Evolutionary conservation across 2,888 invertebrate genomes (phyloP).

Genomic region (Orthosia gothica): DNA sequence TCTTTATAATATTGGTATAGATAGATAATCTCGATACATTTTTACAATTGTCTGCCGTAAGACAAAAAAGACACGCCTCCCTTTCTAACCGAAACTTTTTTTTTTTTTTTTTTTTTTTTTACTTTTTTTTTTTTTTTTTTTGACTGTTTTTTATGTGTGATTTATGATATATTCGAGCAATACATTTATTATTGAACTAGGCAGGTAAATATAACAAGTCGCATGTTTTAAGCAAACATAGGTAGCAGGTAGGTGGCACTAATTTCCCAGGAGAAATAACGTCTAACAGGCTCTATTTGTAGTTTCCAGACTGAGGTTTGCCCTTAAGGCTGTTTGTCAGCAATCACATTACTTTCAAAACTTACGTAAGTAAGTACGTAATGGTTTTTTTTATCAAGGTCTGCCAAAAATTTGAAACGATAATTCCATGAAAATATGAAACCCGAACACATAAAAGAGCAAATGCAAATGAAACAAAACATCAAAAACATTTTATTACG

Average conservation of each 20-base stretch:
- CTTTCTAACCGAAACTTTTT: no score
- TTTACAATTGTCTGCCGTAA: neutral
- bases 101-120: no score
- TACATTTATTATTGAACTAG: neutral
- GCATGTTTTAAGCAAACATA: neutral
- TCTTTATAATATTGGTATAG: no score
- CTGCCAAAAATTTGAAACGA: neutral
- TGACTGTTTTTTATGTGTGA: no score
- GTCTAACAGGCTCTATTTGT: neutral
- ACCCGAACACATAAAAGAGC: conserved; percentile 16
- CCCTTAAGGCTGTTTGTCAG: conserved; percentile 21
- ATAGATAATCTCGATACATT: no score
- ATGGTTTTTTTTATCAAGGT: neutral
- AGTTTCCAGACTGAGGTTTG: conserved; percentile 10
- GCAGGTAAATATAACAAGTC: neutral
- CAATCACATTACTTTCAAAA: conserved; percentile 17
- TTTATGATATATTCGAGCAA: neutral
- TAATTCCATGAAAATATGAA: conserved; percentile 2
- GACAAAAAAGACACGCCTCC: neutral
- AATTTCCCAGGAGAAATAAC: conserved; percentile 35
- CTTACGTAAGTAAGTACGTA: neutral
- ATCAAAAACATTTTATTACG: conserved; percentile 32
- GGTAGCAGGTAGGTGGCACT: neutral
- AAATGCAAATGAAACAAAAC: neutral
- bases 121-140: no score